Base-by-base conservation (phyloP, 2,888 invertebrate genomes). In the Esperia sulphurella region DNA sequence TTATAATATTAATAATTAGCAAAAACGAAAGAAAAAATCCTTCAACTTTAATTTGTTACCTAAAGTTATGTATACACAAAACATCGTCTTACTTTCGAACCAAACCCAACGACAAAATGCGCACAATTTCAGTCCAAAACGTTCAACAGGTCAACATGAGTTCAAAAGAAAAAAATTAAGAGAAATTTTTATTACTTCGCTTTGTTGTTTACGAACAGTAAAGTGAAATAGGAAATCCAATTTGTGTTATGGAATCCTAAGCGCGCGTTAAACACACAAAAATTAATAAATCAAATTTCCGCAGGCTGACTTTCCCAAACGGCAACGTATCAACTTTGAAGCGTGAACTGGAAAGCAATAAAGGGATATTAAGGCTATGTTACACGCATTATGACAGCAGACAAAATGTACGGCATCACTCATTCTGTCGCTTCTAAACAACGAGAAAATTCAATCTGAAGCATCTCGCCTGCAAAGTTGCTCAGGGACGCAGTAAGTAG, bases 371-470 rank as follows among this genome's bases (percentile, higher is more conserved):
- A 58, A 51, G 52, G 52, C 46, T 55, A 39, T 51, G 48, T 30
- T 50, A 54, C 54, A 52, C 46, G 50, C 52, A 48, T 57, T 54
- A 55, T 54, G 58, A 58, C 54, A 54, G 51, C 49, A 45, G 28
- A 51, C 53, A 52, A 57, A 58, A 58, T 59, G 57, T 50, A 43
- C 14, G 44, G 53, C 61, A 61, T 66, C 60, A 59, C 52, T 68
- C 67, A 67, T 61, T 58, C 57, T 58, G 61, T 57, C 62, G 47
- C 35, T 49, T 50, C 44, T 51, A 57, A 62, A 57, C 59, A 57
- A 54, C 50, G 57, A 59, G 61, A 59, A 68, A 65, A 59, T 63
- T 63, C 59, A 67, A 66, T 66, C 62, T 60, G 57, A 51, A 45
- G 49, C 52, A 48, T 53, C 54, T 52, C 41, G 38, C 45, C 39